Evolutionary conservation across 2,113 vertebrate species (phyloP).

Genomic region (Leptobrachium leishanense): DNA sequence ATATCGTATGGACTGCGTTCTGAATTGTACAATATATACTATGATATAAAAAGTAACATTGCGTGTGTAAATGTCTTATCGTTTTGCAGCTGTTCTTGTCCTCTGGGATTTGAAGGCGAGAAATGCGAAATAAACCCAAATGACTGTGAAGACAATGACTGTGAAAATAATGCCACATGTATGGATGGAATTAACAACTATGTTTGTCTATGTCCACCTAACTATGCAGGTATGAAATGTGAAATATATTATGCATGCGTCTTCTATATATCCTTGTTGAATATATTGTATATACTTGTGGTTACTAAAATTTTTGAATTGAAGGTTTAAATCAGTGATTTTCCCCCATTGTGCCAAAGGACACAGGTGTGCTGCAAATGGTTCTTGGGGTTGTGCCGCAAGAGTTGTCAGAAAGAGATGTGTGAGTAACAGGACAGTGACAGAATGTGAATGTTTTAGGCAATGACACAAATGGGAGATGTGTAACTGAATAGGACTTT

Average conservation of each 20-base stretch:
- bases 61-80: not conserved
- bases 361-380: too few relatives aligned
- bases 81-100: slow-evolving; percentile 83
- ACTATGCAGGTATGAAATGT: slow-evolving; percentile 88
- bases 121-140: slow-evolving; percentile 90
- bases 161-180: slow-evolving; percentile 97
- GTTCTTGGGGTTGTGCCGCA: too few relatives aligned
- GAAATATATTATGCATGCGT: not conserved
- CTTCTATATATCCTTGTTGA: too few relatives aligned
- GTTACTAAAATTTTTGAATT: too few relatives aligned
- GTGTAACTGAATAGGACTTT: too few relatives aligned
- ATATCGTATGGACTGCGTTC: not conserved
- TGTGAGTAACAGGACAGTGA: too few relatives aligned
- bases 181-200: slow-evolving; percentile 98
- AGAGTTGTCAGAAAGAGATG: too few relatives aligned
- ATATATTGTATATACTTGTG: too few relatives aligned
- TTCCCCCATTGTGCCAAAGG: too few relatives aligned
- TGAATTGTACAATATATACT: not conserved
- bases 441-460: too few relatives aligned
- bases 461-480: too few relatives aligned
- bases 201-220: slow-evolving; percentile 91
- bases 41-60: not conserved
- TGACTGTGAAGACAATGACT: slow-evolving; percentile 97
- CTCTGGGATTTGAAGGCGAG: slow-evolving; percentile 93
- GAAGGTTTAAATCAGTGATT: too few relatives aligned